phyloP scores from a whole-genome alignment of 2,888 invertebrate genomes.

The Dicycla oo region DNA sequence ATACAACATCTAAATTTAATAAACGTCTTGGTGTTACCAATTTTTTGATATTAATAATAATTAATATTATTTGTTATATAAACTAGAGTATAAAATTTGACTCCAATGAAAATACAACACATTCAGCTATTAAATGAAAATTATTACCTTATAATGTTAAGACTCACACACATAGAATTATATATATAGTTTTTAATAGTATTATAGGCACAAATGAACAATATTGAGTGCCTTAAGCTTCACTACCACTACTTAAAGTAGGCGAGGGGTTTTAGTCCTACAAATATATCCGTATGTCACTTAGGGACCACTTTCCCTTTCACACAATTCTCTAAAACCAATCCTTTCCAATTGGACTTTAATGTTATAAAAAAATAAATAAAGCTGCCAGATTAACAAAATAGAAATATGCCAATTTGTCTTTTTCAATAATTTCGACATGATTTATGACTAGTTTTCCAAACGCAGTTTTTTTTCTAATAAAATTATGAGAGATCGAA shows the following conservation, averaged over 20 bases:
- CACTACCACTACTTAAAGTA: conserved; percentile 82
- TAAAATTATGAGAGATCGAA: conserved; percentile 54
- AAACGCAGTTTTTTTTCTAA: conserved; percentile 50
- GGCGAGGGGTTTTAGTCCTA: conserved; percentile 88
- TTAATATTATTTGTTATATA: conserved; percentile 71
- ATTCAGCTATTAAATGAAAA: conserved; percentile 77
- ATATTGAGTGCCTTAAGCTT: conserved; percentile 80
- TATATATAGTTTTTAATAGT: conserved; percentile 73
- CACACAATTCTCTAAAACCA: conserved; percentile 23
- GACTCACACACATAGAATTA: conserved; percentile 75
- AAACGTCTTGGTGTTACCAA: conserved; percentile 85
- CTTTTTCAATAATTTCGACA: conserved; percentile 53
- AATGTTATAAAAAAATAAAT: conserved; percentile 32
- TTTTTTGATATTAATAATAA: conserved; percentile 76
- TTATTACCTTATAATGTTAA: conserved; percentile 67
- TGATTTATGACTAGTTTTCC: conserved; percentile 59
- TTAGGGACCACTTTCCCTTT: conserved; percentile 50
- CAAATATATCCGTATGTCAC: conserved; percentile 68
- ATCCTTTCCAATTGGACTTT: conserved; percentile 12
- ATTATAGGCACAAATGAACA: conserved; percentile 88
- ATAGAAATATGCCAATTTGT: conserved; percentile 37
- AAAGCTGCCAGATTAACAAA: conserved; percentile 58
- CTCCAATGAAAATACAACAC: conserved; percentile 79
- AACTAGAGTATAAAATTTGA: conserved; percentile 86
- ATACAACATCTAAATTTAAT: conserved; percentile 79